Conservation (phyloP, 2,888 invertebrate species). For the Digitonthophagus gazella region DNA sequence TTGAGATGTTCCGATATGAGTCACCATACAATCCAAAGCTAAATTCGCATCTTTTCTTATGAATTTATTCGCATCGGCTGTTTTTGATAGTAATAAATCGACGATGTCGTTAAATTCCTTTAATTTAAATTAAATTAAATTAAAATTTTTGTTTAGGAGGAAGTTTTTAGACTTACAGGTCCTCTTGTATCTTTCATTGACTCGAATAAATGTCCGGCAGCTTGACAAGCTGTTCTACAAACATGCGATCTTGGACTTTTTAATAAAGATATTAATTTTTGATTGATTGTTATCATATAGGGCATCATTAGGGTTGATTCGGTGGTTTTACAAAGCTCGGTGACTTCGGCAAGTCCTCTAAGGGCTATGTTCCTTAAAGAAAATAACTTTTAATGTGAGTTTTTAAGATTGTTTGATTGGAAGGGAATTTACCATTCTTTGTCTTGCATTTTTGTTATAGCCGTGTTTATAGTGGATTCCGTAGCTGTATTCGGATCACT, state of each 20-base stretch:
- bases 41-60: constrained; percentile 73
- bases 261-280: constrained; percentile 47
- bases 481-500: constrained; percentile 19
- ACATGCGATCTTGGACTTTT: constrained; percentile 50
- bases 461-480: constrained; percentile 29
- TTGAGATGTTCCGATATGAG: constrained; percentile 61
- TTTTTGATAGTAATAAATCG: constrained; percentile 63
- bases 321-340: constrained; percentile 41
- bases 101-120: constrained; percentile 74
- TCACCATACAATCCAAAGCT: constrained; percentile 68
- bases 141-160: not conserved
- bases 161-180: constrained; percentile 44
- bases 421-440: constrained; percentile 40
- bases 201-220: constrained; percentile 49
- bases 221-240: constrained; percentile 50
- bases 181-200: constrained; percentile 49
- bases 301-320: constrained; percentile 41
- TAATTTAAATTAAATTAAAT: constrained; percentile 23
- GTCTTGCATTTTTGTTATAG: constrained; percentile 39
- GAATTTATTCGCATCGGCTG: constrained; percentile 71
- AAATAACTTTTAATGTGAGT: constrained; percentile 1
- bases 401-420: not conserved
- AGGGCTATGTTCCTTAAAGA: constrained; percentile 41
- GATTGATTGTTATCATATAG: constrained; percentile 48
- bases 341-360: constrained; percentile 47